Conservation (phyloP, 2,888 invertebrate species). For the Epistrophe eligans region DNA sequence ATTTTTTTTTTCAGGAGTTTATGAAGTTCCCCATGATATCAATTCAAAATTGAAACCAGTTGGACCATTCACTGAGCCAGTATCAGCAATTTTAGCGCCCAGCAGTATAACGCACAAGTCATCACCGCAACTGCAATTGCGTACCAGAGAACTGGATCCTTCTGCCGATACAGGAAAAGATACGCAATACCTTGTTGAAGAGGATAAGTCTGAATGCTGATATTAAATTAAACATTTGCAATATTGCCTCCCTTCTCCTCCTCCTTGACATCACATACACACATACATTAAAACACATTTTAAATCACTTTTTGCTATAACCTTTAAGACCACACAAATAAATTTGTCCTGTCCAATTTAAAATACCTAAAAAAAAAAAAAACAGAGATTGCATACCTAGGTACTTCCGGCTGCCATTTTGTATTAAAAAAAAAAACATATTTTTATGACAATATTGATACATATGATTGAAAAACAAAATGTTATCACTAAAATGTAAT, state of each 20-base stretch:
- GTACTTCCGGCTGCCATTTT: constrained; percentile 74
- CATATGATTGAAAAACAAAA: constrained; percentile 38
- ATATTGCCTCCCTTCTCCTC: constrained; percentile 39
- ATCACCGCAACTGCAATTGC: constrained; percentile 89
- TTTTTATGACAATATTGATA: constrained; percentile 74
- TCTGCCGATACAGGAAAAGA: constrained; percentile 94
- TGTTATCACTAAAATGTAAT: constrained; percentile 51
- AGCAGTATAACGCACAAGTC: constrained; percentile 92
- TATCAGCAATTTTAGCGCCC: constrained; percentile 91
- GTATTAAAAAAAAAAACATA: constrained; percentile 45
- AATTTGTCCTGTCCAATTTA: constrained; percentile 54
- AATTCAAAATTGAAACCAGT: constrained; percentile 86
- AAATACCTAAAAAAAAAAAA: constrained; percentile 18
- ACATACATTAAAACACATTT: constrained; percentile 32
- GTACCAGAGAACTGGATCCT: constrained; percentile 93
- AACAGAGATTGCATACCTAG: constrained; percentile 33
- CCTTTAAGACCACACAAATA: constrained; percentile 44
- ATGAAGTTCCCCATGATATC: constrained; percentile 92
- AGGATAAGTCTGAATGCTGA: constrained; percentile 89
- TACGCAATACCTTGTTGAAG: constrained; percentile 94
- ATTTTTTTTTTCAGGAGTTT: constrained; percentile 86
- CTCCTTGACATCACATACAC: constrained; percentile 60
- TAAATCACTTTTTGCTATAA: constrained; percentile 45
- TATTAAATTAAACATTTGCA: constrained; percentile 80
- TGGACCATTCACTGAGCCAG: constrained; percentile 86